Percentiles rank a stretch among this genome's conserved stretches.
These are phyloP conservation scores for Galerucella nymphaeae DNA, from an alignment of 2,888 invertebrate species.

Conservation along the genomic window DNA sequence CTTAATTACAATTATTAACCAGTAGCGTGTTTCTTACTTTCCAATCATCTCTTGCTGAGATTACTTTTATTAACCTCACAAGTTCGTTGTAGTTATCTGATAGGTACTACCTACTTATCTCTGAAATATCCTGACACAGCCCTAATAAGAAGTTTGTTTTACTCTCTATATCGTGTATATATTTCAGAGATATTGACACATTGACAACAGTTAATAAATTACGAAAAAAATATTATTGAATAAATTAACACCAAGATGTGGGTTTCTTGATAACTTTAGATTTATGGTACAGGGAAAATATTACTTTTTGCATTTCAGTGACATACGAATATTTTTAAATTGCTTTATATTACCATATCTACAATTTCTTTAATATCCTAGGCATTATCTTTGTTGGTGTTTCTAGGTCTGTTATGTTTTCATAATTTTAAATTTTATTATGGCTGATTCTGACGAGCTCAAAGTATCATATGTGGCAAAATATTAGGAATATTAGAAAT, in stretches of 20 bases:
- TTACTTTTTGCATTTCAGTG: neutral
- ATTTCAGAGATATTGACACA: conserved; percentile 11
- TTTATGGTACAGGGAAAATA: conserved; percentile 3
- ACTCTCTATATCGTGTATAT: conserved; percentile 4
- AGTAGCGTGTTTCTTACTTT: conserved; percentile 61
- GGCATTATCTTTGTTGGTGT: too few species aligned
- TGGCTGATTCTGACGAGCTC: too few species aligned
- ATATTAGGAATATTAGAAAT: too few species aligned
- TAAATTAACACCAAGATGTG: conserved; percentile 8
- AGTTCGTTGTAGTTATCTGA: conserved; percentile 40
- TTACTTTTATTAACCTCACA: conserved; percentile 43
- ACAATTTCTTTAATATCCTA: too few species aligned
- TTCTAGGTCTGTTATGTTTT: too few species aligned
- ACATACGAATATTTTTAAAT: neutral
- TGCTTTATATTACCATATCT: too few species aligned
- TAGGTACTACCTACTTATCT: conserved; percentile 29
- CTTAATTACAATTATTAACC: conserved; percentile 64
- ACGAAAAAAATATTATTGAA: conserved; percentile 3
- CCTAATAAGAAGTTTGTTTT: conserved; percentile 12
- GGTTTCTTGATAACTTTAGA: conserved; percentile 3
- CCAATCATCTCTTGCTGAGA: conserved; percentile 45
- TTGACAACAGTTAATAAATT: conserved; percentile 7
- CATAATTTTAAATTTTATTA: too few species aligned
- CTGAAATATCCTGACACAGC: conserved; percentile 13
- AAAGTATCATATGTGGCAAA: too few species aligned